Evolutionary conservation across 2,797 vertebrate genomes (phyloP), one percentile per base, ranked within the genome.

Genomic region (Denticeps clupeoides): DNA sequence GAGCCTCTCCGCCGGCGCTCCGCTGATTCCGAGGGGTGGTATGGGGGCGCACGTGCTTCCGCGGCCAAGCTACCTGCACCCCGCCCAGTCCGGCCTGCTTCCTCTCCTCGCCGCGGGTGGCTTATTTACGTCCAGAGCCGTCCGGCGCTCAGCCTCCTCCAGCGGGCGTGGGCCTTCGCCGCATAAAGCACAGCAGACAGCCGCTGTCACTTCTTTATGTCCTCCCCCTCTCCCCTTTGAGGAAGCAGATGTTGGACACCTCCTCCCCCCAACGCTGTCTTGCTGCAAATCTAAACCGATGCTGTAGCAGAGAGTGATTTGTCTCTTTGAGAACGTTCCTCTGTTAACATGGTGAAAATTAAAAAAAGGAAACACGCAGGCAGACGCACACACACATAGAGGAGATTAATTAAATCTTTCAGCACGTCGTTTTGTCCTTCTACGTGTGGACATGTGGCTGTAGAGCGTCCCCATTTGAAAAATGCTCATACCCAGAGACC

Each of bases 1-100:
- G 89, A 82, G 85, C 84, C 83, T 81, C 84, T 81, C 22, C 24
- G 45, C 35, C 42, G 5, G 41, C 15, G n/a, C 32, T 64, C 10
- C 31, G 12, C 35, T 45, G 15, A 16, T 16, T 37, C 33, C 33
- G 33, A 37, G n/a, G n/a, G n/a, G n/a, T n/a, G n/a, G n/a, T n/a
- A n/a, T n/a, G n/a, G n/a, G n/a, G n/a, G n/a, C n/a, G n/a, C n/a
- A n/a, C n/a, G n/a, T n/a, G n/a, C n/a, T n/a, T n/a, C n/a, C n/a
- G n/a, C n/a, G n/a, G n/a, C n/a, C n/a, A n/a, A n/a, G n/a, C n/a
- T n/a, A n/a, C n/a, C n/a, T n/a, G n/a, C n/a, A n/a, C n/a, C n/a
- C n/a, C n/a, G n/a, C n/a, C n/a, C n/a, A n/a, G n/a, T n/a, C n/a
- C n/a, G n/a, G n/a, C n/a, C 13, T 18, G 15, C 32, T 35, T 32